Base-by-base conservation (phyloP, 2,888 invertebrate species). In the Pachliopta kotzebuea region DNA sequence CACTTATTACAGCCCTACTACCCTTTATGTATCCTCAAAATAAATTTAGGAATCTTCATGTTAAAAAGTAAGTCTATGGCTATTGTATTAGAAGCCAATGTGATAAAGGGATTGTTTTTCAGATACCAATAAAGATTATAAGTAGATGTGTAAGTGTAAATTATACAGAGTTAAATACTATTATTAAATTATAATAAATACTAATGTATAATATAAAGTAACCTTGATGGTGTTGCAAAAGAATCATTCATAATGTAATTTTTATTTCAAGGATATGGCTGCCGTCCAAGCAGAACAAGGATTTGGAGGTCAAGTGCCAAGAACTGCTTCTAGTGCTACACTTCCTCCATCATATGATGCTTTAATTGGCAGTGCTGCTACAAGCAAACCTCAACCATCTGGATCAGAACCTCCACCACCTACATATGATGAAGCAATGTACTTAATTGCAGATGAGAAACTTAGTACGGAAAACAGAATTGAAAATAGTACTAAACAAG, bases 321-420 rank as follows among this genome's bases (percentile, higher is more conserved):
- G 93, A n/a, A 92, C 91, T 66, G 92, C 92, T 8, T 93, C 93
- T n/a, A 92, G 91, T 78, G 90, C 92, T 14, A 93, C 93, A 52
- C 78, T 93, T 72, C 94, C 94, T 50, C 94, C 94, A 9, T 91
- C 94, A 0, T 94, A 94, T 80, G 94, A 94, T 76, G 92, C 93
- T 57, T 86, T 94, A 72, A 88, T 93, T 72, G 76, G 88, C 58
- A 87, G 80, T 74, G 80, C 84, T 58, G 76, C 86, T 8, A 75
- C 82, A 20, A 85, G 80, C 67, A 90, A 90, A 77, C 88, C 90
- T 9, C 87, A 89, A 65, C 80, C 90, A 18, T 91, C 91, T 54
- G 86, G 88, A 63, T 92, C 92, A 20, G 94, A 93, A 76, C 85
- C 91, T 37, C 94, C 94, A 17, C 94, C 94, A 4, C 94, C 94